These are phyloP conservation scores for Amblyjoppa fuscipennis DNA, from an alignment of 2,888 invertebrate species.

Conservation along the genomic window DNA sequence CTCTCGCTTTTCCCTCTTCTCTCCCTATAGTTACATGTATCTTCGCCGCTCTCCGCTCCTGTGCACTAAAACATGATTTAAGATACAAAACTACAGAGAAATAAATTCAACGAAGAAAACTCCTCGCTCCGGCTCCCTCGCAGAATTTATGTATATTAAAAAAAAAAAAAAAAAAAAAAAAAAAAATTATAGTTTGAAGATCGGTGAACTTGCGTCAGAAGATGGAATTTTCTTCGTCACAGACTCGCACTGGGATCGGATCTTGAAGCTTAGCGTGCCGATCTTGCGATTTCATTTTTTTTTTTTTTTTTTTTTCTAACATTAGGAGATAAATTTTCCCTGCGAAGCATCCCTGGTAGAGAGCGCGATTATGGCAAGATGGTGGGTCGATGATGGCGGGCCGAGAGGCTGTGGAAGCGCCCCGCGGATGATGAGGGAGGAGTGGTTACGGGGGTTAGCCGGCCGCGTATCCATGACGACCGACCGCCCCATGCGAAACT, in stretches of 20 bases:
- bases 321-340: conserved; percentile 56
- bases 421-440: conserved; percentile 69
- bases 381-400: conserved; percentile 85
- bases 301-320: conserved; percentile 34
- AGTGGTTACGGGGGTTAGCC: conserved; percentile 82
- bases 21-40: background rate
- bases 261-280: background rate
- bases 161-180: too few species aligned
- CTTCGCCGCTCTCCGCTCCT: background rate
- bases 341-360: conserved; percentile 65
- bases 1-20: conserved; percentile 21
- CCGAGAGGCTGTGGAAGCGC: conserved; percentile 68
- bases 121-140: background rate
- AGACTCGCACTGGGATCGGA: background rate
- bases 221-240: background rate
- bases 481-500: conserved; percentile 83
- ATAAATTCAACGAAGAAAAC: background rate
- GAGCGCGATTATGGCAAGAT: conserved; percentile 80
- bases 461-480: conserved; percentile 84
- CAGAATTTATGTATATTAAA: too few species aligned
- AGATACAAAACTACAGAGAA: conserved; percentile 25
- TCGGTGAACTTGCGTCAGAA: background rate
- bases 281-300: conserved; percentile 13
- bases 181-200: background rate
- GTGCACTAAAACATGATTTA: conserved; percentile 37